Conservation (phyloP, 2,888 invertebrate genomes). For the Xanthia icteritia region DNA sequence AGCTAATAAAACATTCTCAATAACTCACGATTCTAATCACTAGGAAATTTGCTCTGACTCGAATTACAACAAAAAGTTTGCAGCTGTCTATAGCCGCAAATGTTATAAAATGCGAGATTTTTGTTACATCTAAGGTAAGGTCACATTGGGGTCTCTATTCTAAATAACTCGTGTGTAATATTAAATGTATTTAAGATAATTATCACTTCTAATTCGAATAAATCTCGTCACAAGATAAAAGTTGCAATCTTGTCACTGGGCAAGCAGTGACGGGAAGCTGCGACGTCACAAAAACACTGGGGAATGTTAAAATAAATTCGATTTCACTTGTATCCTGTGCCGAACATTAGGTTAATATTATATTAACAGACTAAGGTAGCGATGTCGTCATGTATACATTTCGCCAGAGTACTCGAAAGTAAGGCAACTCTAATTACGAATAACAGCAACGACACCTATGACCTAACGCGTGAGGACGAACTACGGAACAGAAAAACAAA, state of each 20-base stretch:
- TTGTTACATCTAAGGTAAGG: constrained; percentile 61
- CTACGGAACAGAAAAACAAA: constrained; percentile 11
- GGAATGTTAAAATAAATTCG: constrained; percentile 62
- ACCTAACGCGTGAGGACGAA: not conserved
- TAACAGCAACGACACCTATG: constrained; percentile 47
- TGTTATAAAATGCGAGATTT: constrained; percentile 44
- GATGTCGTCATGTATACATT: constrained; percentile 50
- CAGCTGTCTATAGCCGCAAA: constrained; percentile 18
- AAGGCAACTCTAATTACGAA: constrained; percentile 73
- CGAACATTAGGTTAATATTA: constrained; percentile 55
- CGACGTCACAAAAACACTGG: constrained; percentile 41
- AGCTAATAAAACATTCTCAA: constrained; percentile 16
- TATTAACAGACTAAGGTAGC: constrained; percentile 52
- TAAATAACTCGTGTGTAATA: constrained; percentile 55
- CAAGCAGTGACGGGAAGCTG: constrained; percentile 9
- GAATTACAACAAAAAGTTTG: constrained; percentile 12
- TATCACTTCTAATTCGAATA: constrained; percentile 61
- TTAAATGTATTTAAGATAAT: constrained; percentile 56
- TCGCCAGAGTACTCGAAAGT: constrained; percentile 67
- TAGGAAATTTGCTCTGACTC: constrained; percentile 17
- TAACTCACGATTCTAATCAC: constrained; percentile 15
- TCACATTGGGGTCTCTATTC: constrained; percentile 63
- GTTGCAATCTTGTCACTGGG: constrained; percentile 43
- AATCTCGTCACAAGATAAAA: constrained; percentile 58
- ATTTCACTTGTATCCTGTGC: constrained; percentile 58